Percentiles rank a stretch among this genome's conserved stretches.
Conservation (phyloP, 2,113 vertebrate species). For the Clinocottus analis region DNA sequence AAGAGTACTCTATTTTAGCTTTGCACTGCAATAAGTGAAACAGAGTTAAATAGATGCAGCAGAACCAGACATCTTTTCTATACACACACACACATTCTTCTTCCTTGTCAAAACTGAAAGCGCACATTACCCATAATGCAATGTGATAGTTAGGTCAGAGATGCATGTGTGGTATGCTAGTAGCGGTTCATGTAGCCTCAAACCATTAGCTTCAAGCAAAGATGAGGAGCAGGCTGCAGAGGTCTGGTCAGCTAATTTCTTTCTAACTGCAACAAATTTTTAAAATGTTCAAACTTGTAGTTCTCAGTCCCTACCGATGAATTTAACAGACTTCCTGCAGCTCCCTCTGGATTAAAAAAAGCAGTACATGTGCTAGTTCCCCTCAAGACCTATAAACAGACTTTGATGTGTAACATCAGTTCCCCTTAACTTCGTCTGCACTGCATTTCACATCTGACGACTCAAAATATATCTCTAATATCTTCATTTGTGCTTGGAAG, state of each 20-base stretch:
- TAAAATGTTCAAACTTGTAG: neutral
- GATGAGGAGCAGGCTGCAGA: neutral
- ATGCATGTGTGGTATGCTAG: neutral
- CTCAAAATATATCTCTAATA: neutral
- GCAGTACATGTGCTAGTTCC: neutral
- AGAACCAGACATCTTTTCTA: neutral
- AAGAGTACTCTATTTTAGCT: neutral
- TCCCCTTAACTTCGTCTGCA: neutral
- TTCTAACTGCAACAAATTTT: neutral
- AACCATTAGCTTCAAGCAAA: neutral
- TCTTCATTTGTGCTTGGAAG: neutral
- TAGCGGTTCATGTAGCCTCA: neutral
- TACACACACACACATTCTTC: neutral
- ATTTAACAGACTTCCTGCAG: neutral
- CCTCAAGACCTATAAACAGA: neutral
- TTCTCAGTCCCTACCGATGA: neutral
- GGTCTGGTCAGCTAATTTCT: neutral
- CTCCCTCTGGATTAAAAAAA: neutral
- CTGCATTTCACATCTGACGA: neutral
- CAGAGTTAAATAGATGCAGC: neutral
- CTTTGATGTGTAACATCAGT: constrained; percentile 3
- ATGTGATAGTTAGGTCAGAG: neutral
- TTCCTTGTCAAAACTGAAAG: neutral
- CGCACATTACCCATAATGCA: neutral
- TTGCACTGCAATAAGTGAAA: neutral